Conservation (phyloP, 2,797 vertebrate species). For the Streptopelia turtur region DNA sequence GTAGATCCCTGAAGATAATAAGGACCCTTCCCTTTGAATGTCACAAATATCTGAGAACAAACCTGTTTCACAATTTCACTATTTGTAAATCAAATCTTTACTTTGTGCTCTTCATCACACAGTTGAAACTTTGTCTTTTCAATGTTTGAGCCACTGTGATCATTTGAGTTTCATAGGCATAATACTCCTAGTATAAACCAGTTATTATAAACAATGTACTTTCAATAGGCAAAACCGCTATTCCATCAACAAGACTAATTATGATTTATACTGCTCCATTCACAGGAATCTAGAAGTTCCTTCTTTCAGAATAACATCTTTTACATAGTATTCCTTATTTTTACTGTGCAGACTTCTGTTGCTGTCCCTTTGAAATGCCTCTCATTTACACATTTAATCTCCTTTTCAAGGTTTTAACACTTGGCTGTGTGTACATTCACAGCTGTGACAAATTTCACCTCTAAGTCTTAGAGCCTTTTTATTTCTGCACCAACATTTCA, state of each 20-base stretch:
- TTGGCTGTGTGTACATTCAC: background rate
- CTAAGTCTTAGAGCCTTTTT: background rate
- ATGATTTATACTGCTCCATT: background rate
- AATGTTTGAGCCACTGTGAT: background rate
- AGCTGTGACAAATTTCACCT: background rate
- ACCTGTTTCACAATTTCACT: background rate
- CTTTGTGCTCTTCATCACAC: background rate
- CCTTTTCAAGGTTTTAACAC: constrained; percentile 14
- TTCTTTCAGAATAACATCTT: background rate
- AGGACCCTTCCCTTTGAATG: background rate
- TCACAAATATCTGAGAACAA: background rate
- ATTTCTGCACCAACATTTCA: background rate
- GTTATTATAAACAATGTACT: background rate
- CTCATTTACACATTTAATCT: constrained; percentile 20
- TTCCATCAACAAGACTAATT: background rate
- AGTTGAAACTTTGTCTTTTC: background rate
- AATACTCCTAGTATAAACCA: background rate
- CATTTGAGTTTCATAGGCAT: background rate
- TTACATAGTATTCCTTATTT: background rate
- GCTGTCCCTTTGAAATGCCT: background rate
- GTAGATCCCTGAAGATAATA: background rate
- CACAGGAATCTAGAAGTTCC: background rate
- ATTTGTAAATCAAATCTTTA: background rate
- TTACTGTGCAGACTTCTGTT: background rate
- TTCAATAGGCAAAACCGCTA: background rate